These are phyloP conservation scores for Gadus macrocephalus DNA, from an alignment of 2,113 vertebrate species.

Conservation along the genomic window DNA sequence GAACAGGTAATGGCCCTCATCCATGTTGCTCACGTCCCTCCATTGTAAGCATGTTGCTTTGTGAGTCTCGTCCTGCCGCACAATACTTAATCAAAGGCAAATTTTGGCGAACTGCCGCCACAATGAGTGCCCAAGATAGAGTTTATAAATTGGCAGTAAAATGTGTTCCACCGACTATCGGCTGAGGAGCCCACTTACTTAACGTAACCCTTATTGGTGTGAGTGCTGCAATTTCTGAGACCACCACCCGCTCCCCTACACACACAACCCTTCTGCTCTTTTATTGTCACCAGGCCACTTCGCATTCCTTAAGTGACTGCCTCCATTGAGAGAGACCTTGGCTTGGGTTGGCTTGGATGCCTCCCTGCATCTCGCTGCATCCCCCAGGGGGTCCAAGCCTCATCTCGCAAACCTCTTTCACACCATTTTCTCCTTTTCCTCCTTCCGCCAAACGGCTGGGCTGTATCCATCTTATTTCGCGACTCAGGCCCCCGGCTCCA, in stretches of 20 bases:
- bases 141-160: not conserved
- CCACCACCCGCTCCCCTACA: not conserved
- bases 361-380: slow-evolving; percentile 29
- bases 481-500: slow-evolving; percentile 36
- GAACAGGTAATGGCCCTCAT: no score
- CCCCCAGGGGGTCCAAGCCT: slow-evolving; percentile 37
- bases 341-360: slow-evolving; percentile 6
- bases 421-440: not conserved
- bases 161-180: not conserved
- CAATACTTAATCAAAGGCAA: not conserved
- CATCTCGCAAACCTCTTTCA: slow-evolving; percentile 35
- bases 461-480: slow-evolving; percentile 58
- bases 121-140: not conserved
- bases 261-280: not conserved
- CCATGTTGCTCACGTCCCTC: no score
- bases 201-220: slow-evolving; percentile 4
- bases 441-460: slow-evolving; percentile 50
- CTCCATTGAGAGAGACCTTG: slow-evolving; percentile 31
- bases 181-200: not conserved
- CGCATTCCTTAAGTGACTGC: slow-evolving; percentile 24
- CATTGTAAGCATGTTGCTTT: no score
- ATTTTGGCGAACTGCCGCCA: no score
- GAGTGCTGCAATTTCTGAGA: slow-evolving; percentile 27
- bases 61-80: not conserved
- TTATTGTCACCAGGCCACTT: slow-evolving; percentile 21